Conservation (phyloP, 2,888 invertebrate species). For the Athalia circularis region DNA sequence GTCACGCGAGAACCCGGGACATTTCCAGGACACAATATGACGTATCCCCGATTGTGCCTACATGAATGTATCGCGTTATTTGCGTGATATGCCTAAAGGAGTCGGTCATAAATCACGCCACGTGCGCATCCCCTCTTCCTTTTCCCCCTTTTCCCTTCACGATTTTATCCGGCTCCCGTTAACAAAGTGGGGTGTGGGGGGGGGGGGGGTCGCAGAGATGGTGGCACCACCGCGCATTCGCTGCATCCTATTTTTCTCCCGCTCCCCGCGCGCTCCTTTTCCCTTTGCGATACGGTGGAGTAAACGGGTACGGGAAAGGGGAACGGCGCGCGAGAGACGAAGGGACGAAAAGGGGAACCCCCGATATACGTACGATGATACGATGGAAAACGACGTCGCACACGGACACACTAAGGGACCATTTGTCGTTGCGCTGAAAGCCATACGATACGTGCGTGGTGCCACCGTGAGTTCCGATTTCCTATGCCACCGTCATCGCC, state of each 20-base stretch:
- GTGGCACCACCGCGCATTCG: no score
- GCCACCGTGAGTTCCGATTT: constrained; percentile 37
- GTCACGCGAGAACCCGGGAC: constrained; percentile 48
- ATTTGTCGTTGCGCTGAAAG: constrained; percentile 44
- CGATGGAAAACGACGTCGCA: constrained; percentile 29
- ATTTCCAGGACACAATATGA: constrained; percentile 59
- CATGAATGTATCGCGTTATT: constrained; percentile 56
- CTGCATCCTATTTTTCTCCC: no score
- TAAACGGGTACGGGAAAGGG: constrained; percentile 46
- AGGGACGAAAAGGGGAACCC: constrained; percentile 44
- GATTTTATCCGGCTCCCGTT: no score
- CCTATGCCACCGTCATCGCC: constrained; percentile 7
- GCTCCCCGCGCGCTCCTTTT: no score
- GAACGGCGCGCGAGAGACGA: constrained; percentile 55
- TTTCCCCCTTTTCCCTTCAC: background rate
- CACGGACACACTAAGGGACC: constrained; percentile 34
- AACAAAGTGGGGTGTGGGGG: no score
- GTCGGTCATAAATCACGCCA: constrained; percentile 49
- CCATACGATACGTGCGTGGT: constrained; percentile 45
- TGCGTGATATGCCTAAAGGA: constrained; percentile 55
- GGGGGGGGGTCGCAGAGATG: no score
- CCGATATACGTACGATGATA: constrained; percentile 39
- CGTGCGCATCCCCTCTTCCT: constrained; percentile 19
- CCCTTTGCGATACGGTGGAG: no score
- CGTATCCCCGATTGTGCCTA: constrained; percentile 57